Conservation (phyloP, 2,113 vertebrate species). For the Phasianus colchicus region DNA sequence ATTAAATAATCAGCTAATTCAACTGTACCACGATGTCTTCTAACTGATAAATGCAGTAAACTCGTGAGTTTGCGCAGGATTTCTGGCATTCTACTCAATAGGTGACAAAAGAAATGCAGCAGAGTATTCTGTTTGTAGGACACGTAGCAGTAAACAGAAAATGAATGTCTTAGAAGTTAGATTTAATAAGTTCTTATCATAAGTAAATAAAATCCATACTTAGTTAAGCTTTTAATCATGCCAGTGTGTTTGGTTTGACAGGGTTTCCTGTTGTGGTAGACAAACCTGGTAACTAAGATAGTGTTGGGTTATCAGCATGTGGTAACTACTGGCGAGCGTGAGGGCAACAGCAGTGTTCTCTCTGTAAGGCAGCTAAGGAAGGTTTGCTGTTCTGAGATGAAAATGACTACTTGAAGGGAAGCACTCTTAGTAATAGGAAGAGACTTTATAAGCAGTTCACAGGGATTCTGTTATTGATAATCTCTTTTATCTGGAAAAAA, state of each 20-base stretch:
- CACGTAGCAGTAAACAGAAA: background rate
- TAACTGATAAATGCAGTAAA: background rate
- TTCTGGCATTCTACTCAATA: background rate
- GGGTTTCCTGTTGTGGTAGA: slow-evolving; percentile 11
- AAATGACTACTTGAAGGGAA: background rate
- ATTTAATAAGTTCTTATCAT: background rate
- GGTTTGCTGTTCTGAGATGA: background rate
- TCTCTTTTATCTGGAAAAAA: background rate
- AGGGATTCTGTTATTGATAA: background rate
- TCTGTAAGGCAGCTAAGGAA: background rate
- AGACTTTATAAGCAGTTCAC: background rate
- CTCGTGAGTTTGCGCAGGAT: background rate
- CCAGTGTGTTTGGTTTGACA: background rate
- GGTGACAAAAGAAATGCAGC: background rate
- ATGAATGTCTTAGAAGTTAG: background rate
- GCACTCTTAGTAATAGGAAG: background rate
- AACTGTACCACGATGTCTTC: background rate
- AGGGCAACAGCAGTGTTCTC: background rate
- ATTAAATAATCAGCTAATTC: background rate
- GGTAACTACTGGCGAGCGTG: background rate
- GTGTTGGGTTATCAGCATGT: background rate
- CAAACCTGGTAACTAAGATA: background rate
- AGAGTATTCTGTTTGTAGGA: background rate
- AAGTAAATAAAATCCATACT: background rate
- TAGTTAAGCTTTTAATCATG: background rate